Base-by-base conservation (phyloP, 1,140 invertebrate genomes). In the Araneus ventricosus region DNA sequence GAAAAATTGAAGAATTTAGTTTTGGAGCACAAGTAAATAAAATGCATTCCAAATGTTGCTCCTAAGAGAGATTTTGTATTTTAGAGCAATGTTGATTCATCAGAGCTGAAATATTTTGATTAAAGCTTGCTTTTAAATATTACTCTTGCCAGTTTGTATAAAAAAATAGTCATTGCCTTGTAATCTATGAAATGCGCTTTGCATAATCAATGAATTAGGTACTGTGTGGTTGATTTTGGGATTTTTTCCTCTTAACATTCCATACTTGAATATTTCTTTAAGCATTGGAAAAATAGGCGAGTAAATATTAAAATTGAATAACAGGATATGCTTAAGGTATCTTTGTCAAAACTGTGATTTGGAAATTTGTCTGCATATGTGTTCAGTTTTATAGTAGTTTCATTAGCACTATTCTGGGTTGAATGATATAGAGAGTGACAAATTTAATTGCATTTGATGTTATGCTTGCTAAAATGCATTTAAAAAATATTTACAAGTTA, bases 1-100 rank as follows among this genome's bases (percentile, higher is more conserved):
- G 96, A 97, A 7, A 98, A 97, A 95, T 95, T 99, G 24, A 96
- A 96, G 94, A 96, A 96, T 94, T 95, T 96, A 14, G 96, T 98
- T 94, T 94, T 96, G 70, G 97, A 97, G 94, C 94, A 96, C 94
- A 96, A 96, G 94, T 96, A 96, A 95, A 94, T 41, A n/a, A 79
- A 79, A 30, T 37, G 2, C 10, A 80, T 52, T 84, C 5, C 34
- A 24, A 61, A 6, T 87, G 85, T 63, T 63, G 45, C 57, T 91
- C 20, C 24, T 27, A 37, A 34, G 70, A 57, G 22, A 34, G 63
- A 41, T 37, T 87, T 10, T 20, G 14, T 27, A 34, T 22, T 52
- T 10, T 39, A 75, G 24, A 70, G 59, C 79, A 57, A 67, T 24
- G 30, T 75, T 34, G 34, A 75, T 75, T 75, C 20, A 37, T 37